Base-by-base conservation (phyloP, 2,797 vertebrate species). In the Setipinna tenuifilis region DNA sequence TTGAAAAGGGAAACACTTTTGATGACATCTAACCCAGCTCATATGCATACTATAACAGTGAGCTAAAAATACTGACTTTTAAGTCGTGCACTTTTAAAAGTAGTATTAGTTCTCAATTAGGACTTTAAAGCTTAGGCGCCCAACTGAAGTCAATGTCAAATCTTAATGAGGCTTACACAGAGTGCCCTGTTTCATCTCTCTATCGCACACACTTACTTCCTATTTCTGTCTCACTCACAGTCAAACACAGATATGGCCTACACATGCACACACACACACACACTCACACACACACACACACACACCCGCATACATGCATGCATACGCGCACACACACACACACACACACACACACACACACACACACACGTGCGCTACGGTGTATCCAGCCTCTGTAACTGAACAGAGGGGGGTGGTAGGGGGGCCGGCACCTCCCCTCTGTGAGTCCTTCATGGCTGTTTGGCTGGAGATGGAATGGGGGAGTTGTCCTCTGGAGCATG, bases 391-490 rank as follows among this genome's bases (percentile, higher is more conserved):
- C 61, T 54, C 50, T 54, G 75, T 31, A 82, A n/a, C 44, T 7
- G 65, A 54, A 28, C 83, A 9, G n/a, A 35, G 68, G 82, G 81
- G 28, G 23, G 62, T 25, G 10, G 62, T 14, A 28, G 25, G 81
- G 87, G 78, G 84, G 82, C 83, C 82, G 85, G 81, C 88, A 89
- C 88, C 88, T 78, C 86, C 87, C 92, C 90, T 89, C 88, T 93
- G 93, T 92, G 90, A 92, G 90, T 88, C 93, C 94, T 95, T 94
- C 92, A 95, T 92, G 92, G 93, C 87, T 92, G 90, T 91, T 92
- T 92, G 86, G 86, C 88, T 87, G 92, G 92, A 94, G 93, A 91
- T 93, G 89, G 94, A 94, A 94, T 93, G 89, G 89, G 90, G 91
- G 93, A 94, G 92, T 94, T 91, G 89, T 91, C 90, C 85, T 91